Evolutionary conservation across 2,113 vertebrate species (phyloP).

Genomic region (Oncorhynchus gorbuscha): DNA sequence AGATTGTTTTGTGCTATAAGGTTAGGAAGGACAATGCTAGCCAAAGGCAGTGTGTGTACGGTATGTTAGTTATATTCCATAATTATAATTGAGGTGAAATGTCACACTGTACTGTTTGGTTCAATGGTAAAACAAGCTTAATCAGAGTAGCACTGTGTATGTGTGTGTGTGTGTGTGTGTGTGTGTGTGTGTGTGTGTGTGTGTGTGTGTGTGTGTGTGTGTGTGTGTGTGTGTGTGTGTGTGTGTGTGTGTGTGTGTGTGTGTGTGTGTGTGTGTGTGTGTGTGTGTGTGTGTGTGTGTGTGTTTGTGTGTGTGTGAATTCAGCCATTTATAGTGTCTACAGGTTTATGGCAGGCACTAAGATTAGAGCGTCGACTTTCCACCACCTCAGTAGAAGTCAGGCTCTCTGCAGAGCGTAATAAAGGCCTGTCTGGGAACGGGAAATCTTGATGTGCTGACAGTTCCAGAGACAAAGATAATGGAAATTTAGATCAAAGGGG

Average conservation of each 20-base stretch:
- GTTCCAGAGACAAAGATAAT: slow-evolving; percentile 65
- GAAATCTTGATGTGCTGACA: slow-evolving; percentile 60
- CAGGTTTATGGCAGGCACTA: slow-evolving; percentile 1
- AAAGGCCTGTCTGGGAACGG: slow-evolving; percentile 45
- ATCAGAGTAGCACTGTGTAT: slow-evolving; percentile 25
- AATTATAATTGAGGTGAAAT: slow-evolving; percentile 33
- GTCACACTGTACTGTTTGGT: slow-evolving; percentile 42
- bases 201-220: not conserved
- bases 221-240: slow-evolving; percentile 24
- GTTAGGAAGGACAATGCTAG: too few species aligned
- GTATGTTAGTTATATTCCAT: slow-evolving; percentile 10
- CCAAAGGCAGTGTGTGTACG: too few species aligned
- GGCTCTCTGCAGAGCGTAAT: slow-evolving; percentile 37
- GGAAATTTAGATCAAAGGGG: slow-evolving; percentile 57
- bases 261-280: not conserved
- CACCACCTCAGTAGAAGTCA: slow-evolving; percentile 35
- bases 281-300: not conserved
- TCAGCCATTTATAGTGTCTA: slow-evolving; percentile 6
- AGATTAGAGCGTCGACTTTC: slow-evolving; percentile 52
- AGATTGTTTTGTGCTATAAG: too few species aligned
- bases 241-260: not conserved
- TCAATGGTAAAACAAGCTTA: slow-evolving; percentile 34
- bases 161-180: slow-evolving; percentile 20
- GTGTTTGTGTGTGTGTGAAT: too few species aligned
- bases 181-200: not conserved